These are phyloP conservation scores for Poliocrania exsul DNA, from an alignment of 2,797 vertebrate species.

Conservation along the genomic window DNA sequence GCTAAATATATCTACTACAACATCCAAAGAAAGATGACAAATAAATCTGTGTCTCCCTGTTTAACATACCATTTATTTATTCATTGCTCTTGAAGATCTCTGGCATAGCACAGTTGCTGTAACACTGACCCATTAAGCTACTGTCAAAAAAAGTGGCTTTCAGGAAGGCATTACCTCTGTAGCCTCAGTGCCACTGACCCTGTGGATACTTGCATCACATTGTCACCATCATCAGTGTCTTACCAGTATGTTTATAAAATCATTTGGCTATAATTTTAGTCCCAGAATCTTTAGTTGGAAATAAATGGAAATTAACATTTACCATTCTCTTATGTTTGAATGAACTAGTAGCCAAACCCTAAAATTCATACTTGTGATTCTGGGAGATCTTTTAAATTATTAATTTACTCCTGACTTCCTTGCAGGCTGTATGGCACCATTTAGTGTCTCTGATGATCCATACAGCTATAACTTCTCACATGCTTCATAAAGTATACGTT, in stretches of 20 bases:
- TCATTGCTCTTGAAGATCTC: neutral
- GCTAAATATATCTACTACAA: neutral
- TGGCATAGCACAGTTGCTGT: neutral
- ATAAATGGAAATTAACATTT: neutral
- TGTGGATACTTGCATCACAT: neutral
- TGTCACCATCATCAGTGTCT: neutral
- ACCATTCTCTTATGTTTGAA: neutral
- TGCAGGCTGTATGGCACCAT: conserved; percentile 72
- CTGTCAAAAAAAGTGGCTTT: neutral
- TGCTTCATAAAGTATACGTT: conserved; percentile 55
- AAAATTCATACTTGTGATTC: neutral
- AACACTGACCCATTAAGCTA: neutral
- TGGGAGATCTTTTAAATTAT: neutral
- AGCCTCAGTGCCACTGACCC: neutral
- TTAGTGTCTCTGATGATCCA: conserved; percentile 51
- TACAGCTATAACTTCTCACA: conserved; percentile 63
- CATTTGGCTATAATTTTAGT: neutral
- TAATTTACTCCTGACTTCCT: conserved; percentile 18
- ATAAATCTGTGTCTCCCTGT: neutral
- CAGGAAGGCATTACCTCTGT: neutral
- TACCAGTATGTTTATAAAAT: neutral
- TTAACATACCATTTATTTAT: neutral
- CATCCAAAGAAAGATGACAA: neutral
- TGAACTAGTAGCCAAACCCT: neutral
- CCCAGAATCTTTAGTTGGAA: neutral